phyloP scores from a whole-genome alignment of 2,888 invertebrate genomes.

The Girardia tigrina region DNA sequence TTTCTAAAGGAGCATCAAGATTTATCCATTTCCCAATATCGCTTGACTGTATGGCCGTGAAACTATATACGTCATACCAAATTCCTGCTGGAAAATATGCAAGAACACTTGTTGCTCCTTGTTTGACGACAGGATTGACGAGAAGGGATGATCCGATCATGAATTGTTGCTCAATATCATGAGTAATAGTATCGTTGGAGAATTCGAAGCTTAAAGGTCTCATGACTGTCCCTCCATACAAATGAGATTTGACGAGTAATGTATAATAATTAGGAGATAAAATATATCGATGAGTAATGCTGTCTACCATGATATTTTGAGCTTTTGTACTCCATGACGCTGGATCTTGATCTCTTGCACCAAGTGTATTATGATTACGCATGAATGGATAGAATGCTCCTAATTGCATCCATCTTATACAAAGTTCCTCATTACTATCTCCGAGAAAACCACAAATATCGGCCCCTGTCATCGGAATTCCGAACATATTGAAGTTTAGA shows the following conservation, averaged over 20 bases:
- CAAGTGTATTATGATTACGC: conserved; percentile 45
- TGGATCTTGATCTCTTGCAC: conserved; percentile 62
- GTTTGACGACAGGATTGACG: conserved; percentile 37
- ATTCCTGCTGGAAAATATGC: conserved; percentile 32
- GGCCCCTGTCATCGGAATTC: conserved; percentile 46
- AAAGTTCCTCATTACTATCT: conserved; percentile 44
- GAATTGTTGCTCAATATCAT: conserved; percentile 37
- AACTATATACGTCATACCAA: conserved; percentile 41
- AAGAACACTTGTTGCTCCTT: not conserved
- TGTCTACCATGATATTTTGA: conserved; percentile 45
- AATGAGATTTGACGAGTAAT: conserved; percentile 42
- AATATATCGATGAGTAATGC: conserved; percentile 41
- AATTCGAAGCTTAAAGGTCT: conserved; percentile 43
- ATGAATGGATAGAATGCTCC: conserved; percentile 49
- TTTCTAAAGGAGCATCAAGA: not conserved
- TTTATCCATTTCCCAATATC: not conserved
- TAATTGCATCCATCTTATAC: conserved; percentile 47
- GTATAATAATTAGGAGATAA: conserved; percentile 53
- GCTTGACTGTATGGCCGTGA: too few relatives aligned
- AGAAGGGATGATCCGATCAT: conserved; percentile 43
- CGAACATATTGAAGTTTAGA: conserved; percentile 42
- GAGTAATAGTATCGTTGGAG: conserved; percentile 21
- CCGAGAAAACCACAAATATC: conserved; percentile 47
- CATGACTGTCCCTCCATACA: conserved; percentile 41
- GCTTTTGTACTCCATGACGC: conserved; percentile 61